A percentile compares a stretch with the other conserved stretches of the same genome.
Evolutionary conservation across 37 sponge, comb jelly and placozoan genomes (phyloP).

Genomic region (Spongilla lacustris): DNA sequence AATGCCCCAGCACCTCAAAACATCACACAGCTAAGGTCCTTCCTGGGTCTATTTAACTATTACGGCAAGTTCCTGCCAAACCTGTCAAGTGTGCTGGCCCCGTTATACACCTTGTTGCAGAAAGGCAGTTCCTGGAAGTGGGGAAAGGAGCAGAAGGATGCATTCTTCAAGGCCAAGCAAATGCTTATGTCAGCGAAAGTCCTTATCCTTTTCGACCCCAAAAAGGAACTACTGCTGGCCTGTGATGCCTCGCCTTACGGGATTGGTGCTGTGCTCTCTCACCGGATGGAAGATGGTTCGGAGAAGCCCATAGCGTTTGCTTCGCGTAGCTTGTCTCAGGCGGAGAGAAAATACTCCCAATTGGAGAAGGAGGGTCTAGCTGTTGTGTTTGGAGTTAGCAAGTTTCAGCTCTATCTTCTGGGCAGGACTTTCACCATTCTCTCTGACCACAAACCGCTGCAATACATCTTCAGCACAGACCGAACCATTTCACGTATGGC

Average conservation of each 20-base stretch:
- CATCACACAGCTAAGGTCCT: too few species aligned
- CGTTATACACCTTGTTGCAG: too few species aligned
- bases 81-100: too few species aligned
- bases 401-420: conserved; percentile 27
- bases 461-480: not conserved
- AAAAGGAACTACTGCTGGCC: not conserved
- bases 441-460: conserved; percentile 43
- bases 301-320: conserved; percentile 21
- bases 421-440: conserved; percentile 11
- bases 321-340: not conserved
- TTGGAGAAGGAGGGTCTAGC: conserved; percentile 10
- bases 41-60: too few species aligned
- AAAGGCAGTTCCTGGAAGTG: too few species aligned
- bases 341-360: conserved; percentile 5
- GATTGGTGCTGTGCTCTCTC: conserved; percentile 26
- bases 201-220: conserved; percentile 12
- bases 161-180: too few species aligned
- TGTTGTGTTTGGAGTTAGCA: conserved; percentile 23
- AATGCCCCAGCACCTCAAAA: too few species aligned
- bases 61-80: too few species aligned
- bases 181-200: too few species aligned
- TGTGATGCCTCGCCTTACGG: conserved; percentile 45
- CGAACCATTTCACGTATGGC: conserved; percentile 23
- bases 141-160: too few species aligned
- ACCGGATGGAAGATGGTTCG: conserved; percentile 5